Base-by-base conservation (phyloP, 2,888 invertebrate species). In the Tridacna gigas region DNA sequence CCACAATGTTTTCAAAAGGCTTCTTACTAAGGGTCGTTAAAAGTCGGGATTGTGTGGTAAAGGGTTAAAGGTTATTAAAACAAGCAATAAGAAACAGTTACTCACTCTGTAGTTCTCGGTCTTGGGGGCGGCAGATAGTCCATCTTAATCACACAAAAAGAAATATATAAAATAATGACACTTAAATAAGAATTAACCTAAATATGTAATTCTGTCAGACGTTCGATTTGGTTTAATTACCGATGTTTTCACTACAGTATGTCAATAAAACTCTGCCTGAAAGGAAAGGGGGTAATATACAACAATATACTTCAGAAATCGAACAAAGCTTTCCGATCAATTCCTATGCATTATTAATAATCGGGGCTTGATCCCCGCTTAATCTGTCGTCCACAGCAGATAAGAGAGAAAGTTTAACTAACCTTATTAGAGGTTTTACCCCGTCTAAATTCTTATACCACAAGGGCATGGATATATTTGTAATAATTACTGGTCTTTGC, bases 51-150 rank as follows among this genome's bases (percentile, higher is more conserved):
- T 37, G 37, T 7, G 37, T 37, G 37, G 37, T 37, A 37, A 37
- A 37, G 37, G 37, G 37, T 37, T n/a, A 15, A 22, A n/a, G 61
- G n/a, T 61, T n/a, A 61, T 61, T 56, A 37, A 37, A 37, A 7
- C 37, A 37, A 37, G 37, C 37, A 37, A 2, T 37, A 37, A 37
- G 37, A 37, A 4, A 37, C 37, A 37, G 2, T 37, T 37, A 83
- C 83, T 83, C 51, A 83, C 83, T 83, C 83, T 74, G 83, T 80
- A 1, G 83, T 80, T n/a, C 80, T 65, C 11, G 83, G 83, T 67
- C 83, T 28, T 9, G 83, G 83, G 15, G 80, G 65, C 45, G 60
- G 73, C 37, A 74, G 66, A 28, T 74, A 74, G 37, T 83, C 83
- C 83, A 80, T 83, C 47, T 26, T 80, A 56, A 48, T 51, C 45